Conservation (phyloP, 2,888 invertebrate genomes). For the Melipona beecheii region DNA sequence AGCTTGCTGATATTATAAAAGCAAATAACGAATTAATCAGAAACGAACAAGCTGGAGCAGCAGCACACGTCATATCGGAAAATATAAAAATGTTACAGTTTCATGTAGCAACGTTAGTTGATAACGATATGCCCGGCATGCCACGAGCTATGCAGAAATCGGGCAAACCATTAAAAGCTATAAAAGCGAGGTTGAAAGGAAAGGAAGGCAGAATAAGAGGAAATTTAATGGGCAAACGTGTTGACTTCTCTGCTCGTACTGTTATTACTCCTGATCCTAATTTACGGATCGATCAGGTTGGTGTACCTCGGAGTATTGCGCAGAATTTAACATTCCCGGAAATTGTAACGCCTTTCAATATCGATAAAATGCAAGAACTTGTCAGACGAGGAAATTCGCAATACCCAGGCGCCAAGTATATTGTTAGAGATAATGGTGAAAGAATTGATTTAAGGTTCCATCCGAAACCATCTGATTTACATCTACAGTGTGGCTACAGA, state of each 20-base stretch:
- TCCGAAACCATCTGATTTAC: conserved; percentile 98
- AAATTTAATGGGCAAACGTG: conserved; percentile 99
- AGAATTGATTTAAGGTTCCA: conserved; percentile 99
- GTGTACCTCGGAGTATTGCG: conserved; percentile 98
- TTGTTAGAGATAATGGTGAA: conserved; percentile 99
- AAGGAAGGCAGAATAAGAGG: conserved; percentile 99
- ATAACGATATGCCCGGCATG: conserved; percentile 99
- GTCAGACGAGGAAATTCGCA: conserved; percentile 98
- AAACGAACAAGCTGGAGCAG: conserved; percentile 98
- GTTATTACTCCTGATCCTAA: conserved; percentile 99
- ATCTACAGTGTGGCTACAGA: conserved; percentile 96
- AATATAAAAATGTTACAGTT: conserved; percentile 99
- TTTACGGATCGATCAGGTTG: conserved; percentile 97
- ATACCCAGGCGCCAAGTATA: conserved; percentile 99
- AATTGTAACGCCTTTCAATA: conserved; percentile 99
- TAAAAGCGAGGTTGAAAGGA: conserved; percentile 98
- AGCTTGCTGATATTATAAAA: conserved; percentile 99
- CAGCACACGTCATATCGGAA: conserved; percentile 98
- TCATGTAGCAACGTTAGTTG: conserved; percentile 98
- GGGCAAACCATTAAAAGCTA: conserved; percentile 98
- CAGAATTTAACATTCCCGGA: conserved; percentile 99
- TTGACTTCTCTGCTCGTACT: conserved; percentile 99
- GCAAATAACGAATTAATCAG: conserved; percentile 97
- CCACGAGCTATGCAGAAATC: conserved; percentile 99
- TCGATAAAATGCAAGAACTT: conserved; percentile 96